These are phyloP conservation scores for Aplodontia rufa DNA, from an alignment of 2,113 vertebrate genomes.

Conservation along the genomic window DNA sequence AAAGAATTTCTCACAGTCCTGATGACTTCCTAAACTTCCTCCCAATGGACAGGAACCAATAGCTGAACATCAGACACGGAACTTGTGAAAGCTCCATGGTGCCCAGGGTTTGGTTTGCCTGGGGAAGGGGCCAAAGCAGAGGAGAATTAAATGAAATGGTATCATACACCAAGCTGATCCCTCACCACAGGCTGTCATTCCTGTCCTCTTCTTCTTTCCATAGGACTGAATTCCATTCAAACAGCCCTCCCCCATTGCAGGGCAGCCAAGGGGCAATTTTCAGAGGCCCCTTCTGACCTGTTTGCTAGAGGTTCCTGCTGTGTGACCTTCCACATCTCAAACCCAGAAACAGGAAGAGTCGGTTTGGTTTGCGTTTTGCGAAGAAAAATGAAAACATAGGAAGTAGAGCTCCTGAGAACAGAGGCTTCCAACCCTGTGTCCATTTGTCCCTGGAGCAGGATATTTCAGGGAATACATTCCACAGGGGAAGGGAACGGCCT, in stretches of 20 bases:
- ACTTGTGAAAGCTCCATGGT: neutral
- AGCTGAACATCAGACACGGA: neutral
- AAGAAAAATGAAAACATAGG: conserved; percentile 77
- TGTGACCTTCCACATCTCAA: conserved; percentile 66
- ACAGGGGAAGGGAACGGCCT: conserved; percentile 50
- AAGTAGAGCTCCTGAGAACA: conserved; percentile 66
- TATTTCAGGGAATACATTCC: conserved; percentile 67
- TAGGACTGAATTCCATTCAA: conserved; percentile 30
- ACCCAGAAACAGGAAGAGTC: conserved; percentile 71
- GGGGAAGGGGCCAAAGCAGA: neutral
- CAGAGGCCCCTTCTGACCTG: conserved; percentile 41
- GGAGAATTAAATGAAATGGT: neutral
- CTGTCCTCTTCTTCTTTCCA: neutral
- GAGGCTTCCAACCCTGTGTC: conserved; percentile 54
- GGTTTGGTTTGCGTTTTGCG: conserved; percentile 64
- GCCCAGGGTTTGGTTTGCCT: neutral
- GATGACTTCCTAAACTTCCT: neutral
- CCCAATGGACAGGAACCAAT: neutral
- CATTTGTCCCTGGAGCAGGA: conserved; percentile 49
- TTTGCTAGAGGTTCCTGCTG: conserved; percentile 52
- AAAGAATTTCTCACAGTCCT: neutral
- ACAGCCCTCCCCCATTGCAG: neutral
- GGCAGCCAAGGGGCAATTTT: conserved; percentile 30
- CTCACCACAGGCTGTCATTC: neutral
- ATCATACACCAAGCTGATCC: neutral